These are phyloP conservation scores for Hydrozoanthus tunicans DNA, from an alignment of 64 coral and sea anemone species.

Conservation along the genomic window DNA sequence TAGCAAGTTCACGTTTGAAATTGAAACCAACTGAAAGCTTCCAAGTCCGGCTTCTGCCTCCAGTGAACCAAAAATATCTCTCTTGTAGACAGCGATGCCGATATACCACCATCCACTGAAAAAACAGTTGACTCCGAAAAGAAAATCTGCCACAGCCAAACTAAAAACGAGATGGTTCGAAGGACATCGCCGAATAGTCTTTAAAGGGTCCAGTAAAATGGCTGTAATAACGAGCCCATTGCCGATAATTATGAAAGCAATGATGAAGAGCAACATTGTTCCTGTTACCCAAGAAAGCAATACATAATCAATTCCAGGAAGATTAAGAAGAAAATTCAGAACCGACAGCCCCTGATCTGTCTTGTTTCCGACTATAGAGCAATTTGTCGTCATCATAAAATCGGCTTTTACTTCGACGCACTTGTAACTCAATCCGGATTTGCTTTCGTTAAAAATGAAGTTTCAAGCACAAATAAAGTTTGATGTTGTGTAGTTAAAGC, in stretches of 20 bases:
- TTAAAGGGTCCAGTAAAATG: slow-evolving; percentile 1
- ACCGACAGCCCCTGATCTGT: background rate
- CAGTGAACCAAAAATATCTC: background rate
- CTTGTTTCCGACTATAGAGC: background rate
- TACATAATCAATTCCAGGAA: background rate
- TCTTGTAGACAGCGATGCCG: background rate
- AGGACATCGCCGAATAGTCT: background rate
- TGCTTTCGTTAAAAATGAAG: background rate
- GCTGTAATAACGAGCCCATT: background rate
- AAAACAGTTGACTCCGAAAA: background rate
- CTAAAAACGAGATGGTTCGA: background rate
- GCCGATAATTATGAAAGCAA: background rate
- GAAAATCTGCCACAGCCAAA: background rate
- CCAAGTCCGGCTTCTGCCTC: background rate
- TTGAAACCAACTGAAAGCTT: background rate
- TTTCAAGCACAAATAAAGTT: no score
- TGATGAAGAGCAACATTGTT: background rate
- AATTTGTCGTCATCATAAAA: background rate
- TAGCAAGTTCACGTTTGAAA: background rate
- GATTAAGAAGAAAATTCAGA: background rate
- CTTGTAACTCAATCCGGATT: background rate
- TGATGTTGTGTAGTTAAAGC: no score
- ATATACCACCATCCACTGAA: background rate
- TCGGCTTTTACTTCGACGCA: background rate
- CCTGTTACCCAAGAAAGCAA: background rate